phyloP scores from a whole-genome alignment of 2,888 invertebrate species.

The Protophormia terraenovae region DNA sequence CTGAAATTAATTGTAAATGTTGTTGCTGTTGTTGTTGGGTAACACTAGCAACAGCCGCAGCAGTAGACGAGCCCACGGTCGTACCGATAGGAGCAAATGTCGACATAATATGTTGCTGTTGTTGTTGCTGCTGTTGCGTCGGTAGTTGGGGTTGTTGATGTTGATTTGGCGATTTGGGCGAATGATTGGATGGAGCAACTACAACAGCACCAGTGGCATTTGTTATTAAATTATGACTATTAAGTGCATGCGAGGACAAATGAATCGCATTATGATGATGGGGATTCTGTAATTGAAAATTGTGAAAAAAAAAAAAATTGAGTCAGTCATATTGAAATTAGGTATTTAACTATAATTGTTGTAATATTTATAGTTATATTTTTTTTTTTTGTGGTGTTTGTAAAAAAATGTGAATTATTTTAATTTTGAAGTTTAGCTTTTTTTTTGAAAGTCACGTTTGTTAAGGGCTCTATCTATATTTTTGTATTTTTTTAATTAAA shows the following conservation, averaged over 20 bases:
- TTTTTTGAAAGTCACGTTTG: not conserved
- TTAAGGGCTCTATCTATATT: no score
- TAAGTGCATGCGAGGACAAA: conserved; percentile 81
- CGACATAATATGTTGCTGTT: conserved; percentile 72
- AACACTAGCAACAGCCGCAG: conserved; percentile 72
- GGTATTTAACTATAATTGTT: not conserved
- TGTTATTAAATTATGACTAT: conserved; percentile 81
- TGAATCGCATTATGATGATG: conserved; percentile 77
- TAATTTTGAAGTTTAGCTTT: not conserved
- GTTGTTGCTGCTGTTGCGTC: conserved; percentile 72
- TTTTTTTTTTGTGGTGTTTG: not conserved
- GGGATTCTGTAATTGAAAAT: conserved; percentile 75
- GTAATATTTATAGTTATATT: not conserved
- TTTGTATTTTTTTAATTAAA: not conserved
- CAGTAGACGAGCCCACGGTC: conserved; percentile 51
- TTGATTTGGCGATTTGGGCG: conserved; percentile 81
- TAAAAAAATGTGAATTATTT: not conserved
- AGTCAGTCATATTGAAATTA: not conserved
- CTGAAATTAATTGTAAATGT: conserved; percentile 72
- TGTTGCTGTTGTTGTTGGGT: conserved; percentile 79
- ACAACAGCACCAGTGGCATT: conserved; percentile 69
- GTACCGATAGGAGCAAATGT: conserved; percentile 73
- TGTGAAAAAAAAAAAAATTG: not conserved
- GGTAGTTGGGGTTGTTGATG: conserved; percentile 74
- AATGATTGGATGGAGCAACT: conserved; percentile 75